phyloP scores from a whole-genome alignment of 2,113 vertebrate genomes.

The Pituophis catenifer region DNA sequence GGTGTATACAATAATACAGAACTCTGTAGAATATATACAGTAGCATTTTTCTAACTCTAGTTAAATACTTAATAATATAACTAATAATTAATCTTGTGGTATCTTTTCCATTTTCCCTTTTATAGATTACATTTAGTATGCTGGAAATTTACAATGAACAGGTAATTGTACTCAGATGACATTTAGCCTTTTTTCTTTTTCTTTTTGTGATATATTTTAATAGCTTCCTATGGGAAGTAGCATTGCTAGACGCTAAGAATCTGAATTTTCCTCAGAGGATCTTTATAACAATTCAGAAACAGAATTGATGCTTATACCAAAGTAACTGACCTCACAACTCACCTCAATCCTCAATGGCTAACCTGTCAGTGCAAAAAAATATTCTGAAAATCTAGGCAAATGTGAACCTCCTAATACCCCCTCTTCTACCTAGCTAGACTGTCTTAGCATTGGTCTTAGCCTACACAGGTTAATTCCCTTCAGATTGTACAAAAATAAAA shows the following conservation, averaged over 20 bases:
- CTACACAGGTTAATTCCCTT: background rate
- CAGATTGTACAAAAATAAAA: background rate
- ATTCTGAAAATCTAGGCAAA: background rate
- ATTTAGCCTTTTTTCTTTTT: background rate
- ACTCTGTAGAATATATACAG: background rate
- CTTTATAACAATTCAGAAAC: background rate
- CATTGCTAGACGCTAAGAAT: background rate
- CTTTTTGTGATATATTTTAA: background rate
- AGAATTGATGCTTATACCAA: background rate
- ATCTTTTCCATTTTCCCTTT: slow-evolving; percentile 25
- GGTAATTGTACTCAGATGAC: slow-evolving; percentile 62
- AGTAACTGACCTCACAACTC: background rate
- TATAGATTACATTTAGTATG: slow-evolving; percentile 85
- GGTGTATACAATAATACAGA: background rate
- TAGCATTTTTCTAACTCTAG: background rate
- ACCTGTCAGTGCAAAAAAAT: background rate
- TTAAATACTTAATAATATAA: background rate
- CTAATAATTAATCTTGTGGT: background rate
- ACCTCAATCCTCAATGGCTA: background rate
- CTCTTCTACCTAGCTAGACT: background rate
- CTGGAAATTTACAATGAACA: slow-evolving; percentile 88
- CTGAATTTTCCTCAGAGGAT: background rate
- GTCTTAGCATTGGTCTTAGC: background rate
- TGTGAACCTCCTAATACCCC: background rate
- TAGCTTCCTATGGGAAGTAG: background rate